A percentile compares a stretch with the other conserved stretches of the same genome.
phyloP scores from a whole-genome alignment of 2,888 invertebrate species.

The Eretmocerus hayati region DNA sequence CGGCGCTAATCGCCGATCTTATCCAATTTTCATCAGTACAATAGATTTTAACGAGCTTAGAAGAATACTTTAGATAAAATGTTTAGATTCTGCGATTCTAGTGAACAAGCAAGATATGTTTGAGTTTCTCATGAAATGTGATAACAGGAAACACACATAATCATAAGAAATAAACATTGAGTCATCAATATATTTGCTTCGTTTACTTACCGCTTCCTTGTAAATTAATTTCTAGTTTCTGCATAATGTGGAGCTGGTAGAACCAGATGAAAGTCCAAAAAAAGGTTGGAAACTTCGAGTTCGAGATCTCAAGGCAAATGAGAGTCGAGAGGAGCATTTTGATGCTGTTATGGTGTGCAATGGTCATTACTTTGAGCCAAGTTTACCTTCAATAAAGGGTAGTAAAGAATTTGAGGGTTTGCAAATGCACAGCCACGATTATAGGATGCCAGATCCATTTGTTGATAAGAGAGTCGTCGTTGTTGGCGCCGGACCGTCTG shows the following conservation, averaged over 20 bases:
- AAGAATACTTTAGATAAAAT: too few species aligned
- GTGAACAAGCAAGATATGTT: too few species aligned
- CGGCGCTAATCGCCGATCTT: too few species aligned
- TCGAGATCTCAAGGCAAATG: slow-evolving; percentile 34
- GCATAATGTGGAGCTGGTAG: slow-evolving; percentile 38
- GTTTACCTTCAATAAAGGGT: slow-evolving; percentile 47
- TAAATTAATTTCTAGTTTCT: too few species aligned
- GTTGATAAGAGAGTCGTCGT: slow-evolving; percentile 38
- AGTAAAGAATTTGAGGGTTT: slow-evolving; percentile 40
- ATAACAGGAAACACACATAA: too few species aligned
- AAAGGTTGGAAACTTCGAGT: slow-evolving; percentile 37
- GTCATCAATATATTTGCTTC: too few species aligned
- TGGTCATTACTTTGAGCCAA: slow-evolving; percentile 51
- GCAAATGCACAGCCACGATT: slow-evolving; percentile 46
- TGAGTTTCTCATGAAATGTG: too few species aligned
- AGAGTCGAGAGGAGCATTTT: slow-evolving; percentile 33
- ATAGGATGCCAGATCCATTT: slow-evolving; percentile 40
- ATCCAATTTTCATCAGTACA: too few species aligned
- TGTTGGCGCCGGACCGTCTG: slow-evolving; percentile 46
- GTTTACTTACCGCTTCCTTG: too few species aligned
- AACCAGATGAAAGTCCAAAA: slow-evolving; percentile 25
- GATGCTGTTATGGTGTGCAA: slow-evolving; percentile 47
- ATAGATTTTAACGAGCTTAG: too few species aligned
- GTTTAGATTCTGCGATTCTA: too few species aligned
- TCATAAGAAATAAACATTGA: too few species aligned